phyloP scores from a whole-genome alignment of 2,888 invertebrate species.

The Leucoma salicis region DNA sequence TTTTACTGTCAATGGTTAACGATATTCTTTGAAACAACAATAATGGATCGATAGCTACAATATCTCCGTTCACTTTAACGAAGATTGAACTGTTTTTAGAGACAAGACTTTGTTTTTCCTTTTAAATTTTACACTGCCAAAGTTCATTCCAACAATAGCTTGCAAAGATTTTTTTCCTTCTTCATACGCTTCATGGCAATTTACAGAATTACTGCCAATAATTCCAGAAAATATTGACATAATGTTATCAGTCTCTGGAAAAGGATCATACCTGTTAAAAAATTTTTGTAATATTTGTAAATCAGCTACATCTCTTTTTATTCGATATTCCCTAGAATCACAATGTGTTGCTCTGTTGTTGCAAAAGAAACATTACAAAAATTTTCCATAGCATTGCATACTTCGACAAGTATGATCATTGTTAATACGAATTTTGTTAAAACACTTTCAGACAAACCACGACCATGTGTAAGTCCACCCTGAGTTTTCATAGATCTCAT shows the following conservation, averaged over 20 bases:
- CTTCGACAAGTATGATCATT: slow-evolving; percentile 27
- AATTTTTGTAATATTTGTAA: slow-evolving; percentile 32
- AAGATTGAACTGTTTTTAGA: slow-evolving; percentile 28
- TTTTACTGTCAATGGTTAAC: background rate
- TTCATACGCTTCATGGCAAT: slow-evolving; percentile 35
- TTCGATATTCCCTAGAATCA: slow-evolving; percentile 37
- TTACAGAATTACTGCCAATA: slow-evolving; percentile 29
- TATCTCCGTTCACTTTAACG: slow-evolving; percentile 33
- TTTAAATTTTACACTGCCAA: slow-evolving; percentile 35
- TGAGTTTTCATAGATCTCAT: slow-evolving; percentile 26
- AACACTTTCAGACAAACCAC: slow-evolving; percentile 33
- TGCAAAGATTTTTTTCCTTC: slow-evolving; percentile 34
- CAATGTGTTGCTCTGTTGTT: slow-evolving; percentile 41
- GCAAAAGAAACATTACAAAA: slow-evolving; percentile 20
- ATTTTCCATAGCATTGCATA: slow-evolving; percentile 12
- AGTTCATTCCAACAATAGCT: slow-evolving; percentile 33
- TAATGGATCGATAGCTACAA: background rate
- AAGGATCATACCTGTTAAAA: slow-evolving; percentile 23
- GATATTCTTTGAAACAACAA: background rate
- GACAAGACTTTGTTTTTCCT: slow-evolving; percentile 38
- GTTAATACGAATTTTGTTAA: slow-evolving; percentile 33
- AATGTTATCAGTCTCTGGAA: slow-evolving; percentile 15
- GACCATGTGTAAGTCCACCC: slow-evolving; percentile 28
- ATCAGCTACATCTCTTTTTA: slow-evolving; percentile 40
- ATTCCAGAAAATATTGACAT: slow-evolving; percentile 28